Percentiles rank a stretch among this genome's conserved stretches.
Conservation (phyloP, 2,113 vertebrate genomes). For the Actinemys pallida region DNA sequence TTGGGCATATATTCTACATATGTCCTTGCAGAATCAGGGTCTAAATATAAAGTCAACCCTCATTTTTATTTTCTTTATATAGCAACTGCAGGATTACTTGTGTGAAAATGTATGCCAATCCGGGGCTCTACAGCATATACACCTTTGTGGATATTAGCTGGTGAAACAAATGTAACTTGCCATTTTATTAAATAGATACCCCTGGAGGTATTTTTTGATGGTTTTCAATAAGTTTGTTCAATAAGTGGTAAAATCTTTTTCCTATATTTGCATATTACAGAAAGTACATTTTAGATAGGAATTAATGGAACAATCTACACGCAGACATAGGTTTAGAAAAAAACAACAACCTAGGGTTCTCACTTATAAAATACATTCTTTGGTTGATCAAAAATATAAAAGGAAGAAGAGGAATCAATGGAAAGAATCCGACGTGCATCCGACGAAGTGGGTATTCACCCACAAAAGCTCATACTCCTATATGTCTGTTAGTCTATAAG, state of each 20-base stretch:
- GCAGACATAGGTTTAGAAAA: fast-evolving
- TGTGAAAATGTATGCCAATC: not conserved
- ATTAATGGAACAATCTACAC: fast-evolving
- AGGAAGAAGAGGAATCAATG: not conserved
- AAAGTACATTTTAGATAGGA: not conserved
- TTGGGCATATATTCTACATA: not conserved
- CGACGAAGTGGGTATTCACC: too few species aligned
- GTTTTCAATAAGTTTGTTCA: not conserved
- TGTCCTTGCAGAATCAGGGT: not conserved
- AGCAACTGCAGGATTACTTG: not conserved
- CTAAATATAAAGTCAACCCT: not conserved
- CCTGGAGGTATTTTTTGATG: not conserved
- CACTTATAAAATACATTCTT: not conserved
- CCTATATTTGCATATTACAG: not conserved
- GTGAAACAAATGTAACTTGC: not conserved
- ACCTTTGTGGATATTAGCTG: not conserved
- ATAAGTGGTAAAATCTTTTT: not conserved
- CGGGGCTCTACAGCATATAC: not conserved
- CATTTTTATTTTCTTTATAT: not conserved
- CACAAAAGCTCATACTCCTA: too few species aligned
- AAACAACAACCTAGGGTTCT: fast-evolving
- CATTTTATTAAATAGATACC: not conserved
- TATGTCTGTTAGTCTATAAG: too few species aligned
- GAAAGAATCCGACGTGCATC: not conserved
- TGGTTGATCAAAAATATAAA: not conserved